Evolutionary conservation across 2,888 invertebrate genomes (phyloP), one percentile per base, ranked within the genome.

Genomic region (Parapristionchus giblindavisi): DNA sequence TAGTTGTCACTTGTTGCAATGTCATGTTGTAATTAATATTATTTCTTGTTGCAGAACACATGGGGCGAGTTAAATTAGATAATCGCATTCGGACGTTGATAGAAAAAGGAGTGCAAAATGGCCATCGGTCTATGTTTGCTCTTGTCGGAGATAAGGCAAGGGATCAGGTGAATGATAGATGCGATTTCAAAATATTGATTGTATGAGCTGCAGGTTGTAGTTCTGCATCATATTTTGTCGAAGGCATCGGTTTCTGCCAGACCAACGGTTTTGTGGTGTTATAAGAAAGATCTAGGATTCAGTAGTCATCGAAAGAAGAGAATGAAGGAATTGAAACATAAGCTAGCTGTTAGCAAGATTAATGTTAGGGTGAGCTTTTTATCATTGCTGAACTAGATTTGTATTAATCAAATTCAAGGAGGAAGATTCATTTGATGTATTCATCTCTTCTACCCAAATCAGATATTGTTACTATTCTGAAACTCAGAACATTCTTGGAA

Each of bases 401-500:
- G 48, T 27, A 24, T 3, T 29, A 36, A 34, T 32, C 29, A 32
- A 3, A 51, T 51, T 51, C 21, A 94, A 95, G 79, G 96, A 97
- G 88, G 96, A 96, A 82, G 96, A 98, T 88, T 92, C 97, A 0
- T 98, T 99, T 90, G 97, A 99, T 89, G 90, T 96, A 17, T 99
- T 99, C 89, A 91, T 99, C 78, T 93, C 96, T 0, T 94, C 97
- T 0, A 98, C 98, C 0, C 94, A 95, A 79, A 98, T 99, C 85
- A 93, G 98, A 78, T 99, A 96, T 80, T 93, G 97, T 86, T 99
- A 97, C 89, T 99, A 99, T 89, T 93, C 93, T 0, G 99, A 99
- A 89, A 97, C 97, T 0, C 96, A 98, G 89, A 94, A 96, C 83
- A 96, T 99, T 89, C 92, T 99, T 0, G 99, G 99, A 75, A 96